These are phyloP conservation scores for Stigmatopora argus DNA, from an alignment of 2,113 vertebrate species.

Conservation along the genomic window DNA sequence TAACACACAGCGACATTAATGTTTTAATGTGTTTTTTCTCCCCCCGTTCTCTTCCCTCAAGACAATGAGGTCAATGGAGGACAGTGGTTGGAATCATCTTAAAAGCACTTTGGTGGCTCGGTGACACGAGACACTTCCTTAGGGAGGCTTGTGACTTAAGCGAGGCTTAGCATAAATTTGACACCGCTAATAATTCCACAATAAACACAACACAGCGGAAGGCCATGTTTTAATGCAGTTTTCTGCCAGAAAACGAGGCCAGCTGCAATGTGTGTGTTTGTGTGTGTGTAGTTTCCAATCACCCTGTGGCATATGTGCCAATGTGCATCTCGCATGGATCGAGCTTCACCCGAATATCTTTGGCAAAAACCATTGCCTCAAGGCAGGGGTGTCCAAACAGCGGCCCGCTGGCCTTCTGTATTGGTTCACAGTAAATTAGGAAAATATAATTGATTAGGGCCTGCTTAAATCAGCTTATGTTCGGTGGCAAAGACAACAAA, in stretches of 20 bases:
- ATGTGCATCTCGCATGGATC: constrained; percentile 38
- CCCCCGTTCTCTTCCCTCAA: background rate
- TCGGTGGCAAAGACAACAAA: constrained; percentile 7
- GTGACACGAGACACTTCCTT: constrained; percentile 38
- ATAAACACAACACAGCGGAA: constrained; percentile 36
- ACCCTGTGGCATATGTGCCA: constrained; percentile 25
- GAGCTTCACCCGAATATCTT: constrained; percentile 31
- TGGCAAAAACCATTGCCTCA: constrained; percentile 23
- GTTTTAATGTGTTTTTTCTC: constrained; percentile 3
- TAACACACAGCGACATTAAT: constrained; percentile 3
- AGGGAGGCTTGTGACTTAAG: constrained; percentile 34
- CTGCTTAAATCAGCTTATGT: too few species aligned
- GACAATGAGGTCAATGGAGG: constrained; percentile 24
- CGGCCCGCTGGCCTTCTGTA: too few species aligned
- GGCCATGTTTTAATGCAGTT: constrained; percentile 22
- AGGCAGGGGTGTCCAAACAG: background rate
- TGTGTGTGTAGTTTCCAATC: constrained; percentile 35
- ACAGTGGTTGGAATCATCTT: constrained; percentile 21
- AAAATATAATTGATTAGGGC: too few species aligned
- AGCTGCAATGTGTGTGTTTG: constrained; percentile 18
- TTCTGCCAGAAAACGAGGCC: constrained; percentile 23
- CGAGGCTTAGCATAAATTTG: constrained; percentile 46
- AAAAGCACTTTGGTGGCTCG: constrained; percentile 27
- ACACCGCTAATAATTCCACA: constrained; percentile 35
- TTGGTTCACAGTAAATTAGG: background rate